Evolutionary conservation across 2,888 invertebrate species (phyloP).

Genomic region (Unio delphinus): DNA sequence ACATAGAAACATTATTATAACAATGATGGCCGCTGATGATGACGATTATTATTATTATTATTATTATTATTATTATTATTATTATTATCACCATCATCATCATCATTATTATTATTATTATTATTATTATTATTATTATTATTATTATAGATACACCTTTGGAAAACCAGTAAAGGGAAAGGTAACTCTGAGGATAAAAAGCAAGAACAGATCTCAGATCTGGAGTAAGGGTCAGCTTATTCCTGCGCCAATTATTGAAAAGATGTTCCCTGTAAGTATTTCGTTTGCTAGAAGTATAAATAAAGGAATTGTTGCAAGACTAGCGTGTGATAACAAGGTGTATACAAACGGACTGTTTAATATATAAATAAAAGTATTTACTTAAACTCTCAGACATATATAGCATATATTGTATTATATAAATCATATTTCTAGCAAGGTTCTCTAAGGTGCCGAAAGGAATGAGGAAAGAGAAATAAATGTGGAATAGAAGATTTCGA

Average conservation of each 20-base stretch:
- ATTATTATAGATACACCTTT: conserved; percentile 53
- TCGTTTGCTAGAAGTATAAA: not conserved
- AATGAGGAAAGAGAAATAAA: too few relatives aligned
- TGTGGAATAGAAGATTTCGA: too few relatives aligned
- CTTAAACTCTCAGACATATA: too few relatives aligned
- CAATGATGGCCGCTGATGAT: too few relatives aligned
- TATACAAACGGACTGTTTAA: too few relatives aligned
- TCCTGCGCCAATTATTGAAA: conserved; percentile 32
- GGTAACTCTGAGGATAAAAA: conserved; percentile 35
- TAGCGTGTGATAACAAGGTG: too few relatives aligned
- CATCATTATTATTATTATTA: too few relatives aligned
- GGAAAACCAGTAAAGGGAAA: conserved; percentile 56
- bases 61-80: conserved; percentile 3
- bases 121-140: not conserved
- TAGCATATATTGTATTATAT: too few relatives aligned
- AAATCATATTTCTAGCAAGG: too few relatives aligned
- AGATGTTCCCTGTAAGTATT: conserved; percentile 35
- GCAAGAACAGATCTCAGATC: conserved; percentile 19
- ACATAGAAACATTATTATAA: too few relatives aligned
- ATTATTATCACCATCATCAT: not conserved
- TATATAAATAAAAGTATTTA: too few relatives aligned
- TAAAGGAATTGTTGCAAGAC: not conserved
- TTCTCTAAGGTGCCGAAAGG: too few relatives aligned
- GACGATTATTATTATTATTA: not conserved
- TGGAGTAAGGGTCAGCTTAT: conserved; percentile 34